Evolutionary conservation across 2,888 invertebrate genomes (phyloP).

Genomic region (Cantharis rufa): DNA sequence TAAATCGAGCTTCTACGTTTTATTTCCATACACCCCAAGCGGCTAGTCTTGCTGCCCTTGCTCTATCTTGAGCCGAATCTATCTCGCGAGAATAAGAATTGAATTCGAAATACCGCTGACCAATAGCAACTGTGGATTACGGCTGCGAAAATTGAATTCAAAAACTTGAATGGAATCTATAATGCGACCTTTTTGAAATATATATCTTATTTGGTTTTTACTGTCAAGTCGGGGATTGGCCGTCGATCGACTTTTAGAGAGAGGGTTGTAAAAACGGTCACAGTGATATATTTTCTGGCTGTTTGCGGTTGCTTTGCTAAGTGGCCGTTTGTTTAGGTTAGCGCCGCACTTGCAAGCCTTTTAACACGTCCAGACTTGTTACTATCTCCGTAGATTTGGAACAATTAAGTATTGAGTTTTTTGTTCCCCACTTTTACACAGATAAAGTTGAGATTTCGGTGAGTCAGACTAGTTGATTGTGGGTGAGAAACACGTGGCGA

Average conservation of each 20-base stretch:
- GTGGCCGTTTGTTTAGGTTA: slow-evolving; percentile 56
- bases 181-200: slow-evolving; percentile 48
- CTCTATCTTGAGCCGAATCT: slow-evolving; percentile 47
- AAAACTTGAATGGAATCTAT: slow-evolving; percentile 58
- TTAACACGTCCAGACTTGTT: slow-evolving; percentile 54
- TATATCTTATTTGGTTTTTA: slow-evolving; percentile 46
- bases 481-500: slow-evolving; percentile 30
- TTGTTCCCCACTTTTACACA: slow-evolving; percentile 13
- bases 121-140: slow-evolving; percentile 56
- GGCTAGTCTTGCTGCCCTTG: slow-evolving; percentile 43
- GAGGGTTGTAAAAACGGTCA: slow-evolving; percentile 21
- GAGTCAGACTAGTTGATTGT: slow-evolving; percentile 21
- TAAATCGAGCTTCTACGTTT: slow-evolving; percentile 46
- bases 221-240: slow-evolving; percentile 41
- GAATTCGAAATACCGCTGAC: slow-evolving; percentile 57
- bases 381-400: slow-evolving; percentile 46
- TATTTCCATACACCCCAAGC: slow-evolving; percentile 54
- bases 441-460: slow-evolving; percentile 29
- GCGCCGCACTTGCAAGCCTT: slow-evolving; percentile 46
- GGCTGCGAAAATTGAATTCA: slow-evolving; percentile 58
- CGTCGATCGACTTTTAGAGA: slow-evolving; percentile 29
- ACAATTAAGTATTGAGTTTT: slow-evolving; percentile 29
- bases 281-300: slow-evolving; percentile 44
- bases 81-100: slow-evolving; percentile 57
- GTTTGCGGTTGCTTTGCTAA: slow-evolving; percentile 54